Conservation (phyloP, 2,888 invertebrate species). For the Sepiola atlantica region DNA sequence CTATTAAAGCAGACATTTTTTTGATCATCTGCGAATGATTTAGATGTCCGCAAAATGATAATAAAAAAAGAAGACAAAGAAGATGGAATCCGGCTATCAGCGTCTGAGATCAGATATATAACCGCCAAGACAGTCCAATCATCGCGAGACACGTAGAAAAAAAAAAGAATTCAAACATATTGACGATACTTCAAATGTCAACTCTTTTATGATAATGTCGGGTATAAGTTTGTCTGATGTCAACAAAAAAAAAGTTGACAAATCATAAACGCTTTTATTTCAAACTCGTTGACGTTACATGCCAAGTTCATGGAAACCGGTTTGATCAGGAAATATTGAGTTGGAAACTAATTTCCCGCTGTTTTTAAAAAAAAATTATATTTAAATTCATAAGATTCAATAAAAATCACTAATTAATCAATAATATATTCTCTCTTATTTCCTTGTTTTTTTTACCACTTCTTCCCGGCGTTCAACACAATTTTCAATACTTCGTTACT, state of each 20-base stretch:
- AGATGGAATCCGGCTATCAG: not conserved
- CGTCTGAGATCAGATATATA: not conserved
- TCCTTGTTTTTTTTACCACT: not conserved
- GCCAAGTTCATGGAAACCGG: too few species aligned
- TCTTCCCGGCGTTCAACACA: too few species aligned
- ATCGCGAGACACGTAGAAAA: not conserved
- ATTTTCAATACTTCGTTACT: too few species aligned
- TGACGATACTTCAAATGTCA: not conserved
- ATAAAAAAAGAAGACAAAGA: not conserved
- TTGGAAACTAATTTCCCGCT: too few species aligned
- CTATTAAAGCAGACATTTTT: not conserved
- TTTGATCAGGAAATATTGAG: too few species aligned
- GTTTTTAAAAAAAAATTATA: too few species aligned
- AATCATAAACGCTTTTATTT: too few species aligned
- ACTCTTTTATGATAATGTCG: not conserved
- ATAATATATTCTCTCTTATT: not conserved
- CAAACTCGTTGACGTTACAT: too few species aligned
- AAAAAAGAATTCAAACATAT: not conserved
- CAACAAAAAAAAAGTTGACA: too few species aligned
- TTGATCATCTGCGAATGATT: not conserved
- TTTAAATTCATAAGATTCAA: too few species aligned
- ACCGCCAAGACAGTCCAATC: not conserved
- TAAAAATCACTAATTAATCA: too few species aligned
- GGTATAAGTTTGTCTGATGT: not conserved
- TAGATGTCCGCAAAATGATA: not conserved